Evolutionary conservation across 2,888 invertebrate genomes (phyloP).

Genomic region (Cantharis rufa): DNA sequence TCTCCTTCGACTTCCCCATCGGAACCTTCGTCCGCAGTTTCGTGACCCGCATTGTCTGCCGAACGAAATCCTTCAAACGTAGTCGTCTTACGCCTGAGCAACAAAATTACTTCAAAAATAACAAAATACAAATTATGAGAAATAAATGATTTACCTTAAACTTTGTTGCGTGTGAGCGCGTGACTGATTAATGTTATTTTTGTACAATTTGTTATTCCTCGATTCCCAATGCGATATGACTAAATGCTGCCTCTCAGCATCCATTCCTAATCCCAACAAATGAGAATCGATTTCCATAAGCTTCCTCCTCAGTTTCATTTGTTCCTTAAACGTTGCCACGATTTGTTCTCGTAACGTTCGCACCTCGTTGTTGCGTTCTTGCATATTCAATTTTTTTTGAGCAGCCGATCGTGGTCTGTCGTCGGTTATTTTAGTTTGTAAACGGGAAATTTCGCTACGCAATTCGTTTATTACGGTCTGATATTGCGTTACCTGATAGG

Average conservation of each 20-base stretch:
- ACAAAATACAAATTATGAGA: not conserved
- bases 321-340: slow-evolving; percentile 86
- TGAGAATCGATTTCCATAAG: slow-evolving; percentile 92
- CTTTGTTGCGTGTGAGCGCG: slow-evolving; percentile 66
- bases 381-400: slow-evolving; percentile 49
- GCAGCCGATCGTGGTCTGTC: slow-evolving; percentile 63
- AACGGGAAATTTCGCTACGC: slow-evolving; percentile 79
- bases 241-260: slow-evolving; percentile 86
- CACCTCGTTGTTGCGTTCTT: slow-evolving; percentile 53
- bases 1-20: slow-evolving; percentile 62
- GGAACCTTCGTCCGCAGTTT: slow-evolving; percentile 42
- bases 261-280: slow-evolving; percentile 81
- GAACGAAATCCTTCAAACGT: slow-evolving; percentile 43
- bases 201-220: slow-evolving; percentile 75
- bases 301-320: slow-evolving; percentile 85
- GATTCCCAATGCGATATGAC: slow-evolving; percentile 90
- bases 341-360: slow-evolving; percentile 81
- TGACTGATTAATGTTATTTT: slow-evolving; percentile 60
- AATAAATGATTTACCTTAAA: slow-evolving; percentile 55
- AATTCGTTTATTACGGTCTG: slow-evolving; percentile 80
- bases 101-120: not conserved
- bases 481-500: slow-evolving; percentile 81
- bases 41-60: slow-evolving; percentile 50
- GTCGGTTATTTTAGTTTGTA: slow-evolving; percentile 81
- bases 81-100: slow-evolving; percentile 6